phyloP scores from a whole-genome alignment of 2,113 vertebrate species.

The Phrynocephalus versicolor region DNA sequence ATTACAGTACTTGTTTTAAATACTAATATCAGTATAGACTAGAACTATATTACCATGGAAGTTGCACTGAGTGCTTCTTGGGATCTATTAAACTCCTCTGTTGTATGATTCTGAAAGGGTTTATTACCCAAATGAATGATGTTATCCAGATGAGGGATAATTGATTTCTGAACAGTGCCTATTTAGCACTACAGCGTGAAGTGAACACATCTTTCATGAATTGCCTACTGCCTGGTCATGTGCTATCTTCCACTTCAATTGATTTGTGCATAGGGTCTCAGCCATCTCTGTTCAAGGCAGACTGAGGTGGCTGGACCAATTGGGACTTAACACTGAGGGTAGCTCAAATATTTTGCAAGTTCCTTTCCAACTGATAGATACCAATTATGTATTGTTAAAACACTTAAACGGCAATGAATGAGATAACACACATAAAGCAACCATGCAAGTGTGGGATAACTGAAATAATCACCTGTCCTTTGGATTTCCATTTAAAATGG shows the following conservation, averaged over 20 bases:
- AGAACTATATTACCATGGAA: neutral
- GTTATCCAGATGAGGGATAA: neutral
- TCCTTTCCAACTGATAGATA: neutral
- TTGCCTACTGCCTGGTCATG: neutral
- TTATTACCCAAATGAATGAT: neutral
- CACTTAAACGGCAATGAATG: neutral
- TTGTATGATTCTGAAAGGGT: neutral
- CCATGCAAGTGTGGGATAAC: neutral
- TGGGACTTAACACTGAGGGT: neutral
- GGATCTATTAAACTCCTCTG: too few relatives aligned
- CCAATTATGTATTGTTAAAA: neutral
- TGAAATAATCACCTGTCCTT: neutral
- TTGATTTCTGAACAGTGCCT: neutral
- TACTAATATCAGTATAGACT: neutral
- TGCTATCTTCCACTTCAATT: neutral
- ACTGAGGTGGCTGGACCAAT: neutral
- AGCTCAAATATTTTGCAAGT: neutral
- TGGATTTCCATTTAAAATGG: neutral
- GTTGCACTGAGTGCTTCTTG: too few relatives aligned
- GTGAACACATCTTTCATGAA: neutral
- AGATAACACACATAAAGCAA: neutral
- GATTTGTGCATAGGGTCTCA: neutral
- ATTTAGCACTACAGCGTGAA: neutral
- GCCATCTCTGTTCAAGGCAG: too few relatives aligned
- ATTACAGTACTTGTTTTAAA: neutral